Evolutionary conservation across 1,140 invertebrate species (phyloP), one percentile per base, ranked within the genome.

Genomic region (Drosophila tropicalis): DNA sequence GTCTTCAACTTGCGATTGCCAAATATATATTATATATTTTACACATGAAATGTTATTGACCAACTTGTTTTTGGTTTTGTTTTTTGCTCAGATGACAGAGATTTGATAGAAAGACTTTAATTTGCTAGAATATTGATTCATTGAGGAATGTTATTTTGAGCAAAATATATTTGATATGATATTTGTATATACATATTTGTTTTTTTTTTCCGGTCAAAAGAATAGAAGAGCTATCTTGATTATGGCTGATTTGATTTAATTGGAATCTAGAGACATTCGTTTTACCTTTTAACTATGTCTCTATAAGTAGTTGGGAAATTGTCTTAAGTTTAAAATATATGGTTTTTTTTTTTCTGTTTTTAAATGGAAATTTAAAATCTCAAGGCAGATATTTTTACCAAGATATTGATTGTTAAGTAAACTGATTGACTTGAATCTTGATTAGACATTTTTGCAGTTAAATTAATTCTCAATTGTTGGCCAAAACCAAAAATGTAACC

Each of bases 371-470:
- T 39, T 39, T 39, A 0, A 39, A 39, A 13, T 39, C 36, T 12
- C 0, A 3, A 39, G 1, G 1, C 3, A 12, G 36, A 13, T 12
- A 13, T 39, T 39, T 39, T 36, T 12, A 36, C 10, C 2, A 3
- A 2, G 9, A 36, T 15, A 15, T n/a, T 47, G 15, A 47, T 17
- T 1, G 44, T 17, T 47, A 9, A 19, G 10, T 19, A 17, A 51
- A 22, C 44, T 51, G 44, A 51, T 47, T 47, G 44, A 47, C 44
- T 47, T 47, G 44, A 47, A 47, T 47, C 44, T 47, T 47, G 44
- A 47, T 47, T 47, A 19, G 44, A 10, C 9, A 10, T 19, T 47
- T 47, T 22, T 51, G 17, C 7, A 22, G 5, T 29, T 29, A 12
- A 10, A 10, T 51, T 22, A 9, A 12, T 10, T 10, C 19, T 12